Evolutionary conservation across 64 coral and sea anemone species (phyloP), one percentile per base, ranked within the genome.

Genomic region (Pocillopora verrucosa): DNA sequence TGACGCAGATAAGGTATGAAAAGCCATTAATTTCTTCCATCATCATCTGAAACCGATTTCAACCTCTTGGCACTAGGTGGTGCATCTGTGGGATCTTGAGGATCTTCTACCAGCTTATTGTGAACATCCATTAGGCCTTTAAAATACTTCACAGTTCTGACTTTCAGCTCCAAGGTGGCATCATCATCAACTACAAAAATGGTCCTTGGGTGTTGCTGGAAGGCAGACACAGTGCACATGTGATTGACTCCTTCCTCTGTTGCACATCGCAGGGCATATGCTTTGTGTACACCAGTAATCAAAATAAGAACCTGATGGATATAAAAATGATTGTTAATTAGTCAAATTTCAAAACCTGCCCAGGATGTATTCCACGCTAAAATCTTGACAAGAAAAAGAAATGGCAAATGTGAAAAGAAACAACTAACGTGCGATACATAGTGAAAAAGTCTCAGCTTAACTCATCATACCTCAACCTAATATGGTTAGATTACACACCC

Each of bases 131-230:
- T 95, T 60, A 99, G 79, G 58, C 97, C 97, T 58, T 93, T 90
- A 76, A 99, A 99, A 22, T 99, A 99, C 61, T 99, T 99, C n/a
- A 99, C 97, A 11, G 97, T 99, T 62, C 89, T 90, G 2, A 99
- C 97, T 78, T 95, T 99, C 78, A 99, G 90, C 72, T 99, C 97
- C 75, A 99, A 77, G 1, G 97, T 99, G 36, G 97, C 97, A 72
- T 99, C 97, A 15, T 99, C 97, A 34, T 99, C 97, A 51, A 91
- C 92, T 64, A 99, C 93, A 80, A 99, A 99, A 16, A 93, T 95
- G 10, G 97, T 99, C 14, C 76, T 84, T 3, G 97, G 94, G 19
- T 99, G 97, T 65, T 95, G 94, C 56, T 99, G 97, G 77, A 99
- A 99, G 30, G 97, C 97, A 5, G 97, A 99, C 9, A 99, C 97